These are phyloP conservation scores for Oophaga sylvatica DNA, from an alignment of 2,797 vertebrate species.

Conservation along the genomic window DNA sequence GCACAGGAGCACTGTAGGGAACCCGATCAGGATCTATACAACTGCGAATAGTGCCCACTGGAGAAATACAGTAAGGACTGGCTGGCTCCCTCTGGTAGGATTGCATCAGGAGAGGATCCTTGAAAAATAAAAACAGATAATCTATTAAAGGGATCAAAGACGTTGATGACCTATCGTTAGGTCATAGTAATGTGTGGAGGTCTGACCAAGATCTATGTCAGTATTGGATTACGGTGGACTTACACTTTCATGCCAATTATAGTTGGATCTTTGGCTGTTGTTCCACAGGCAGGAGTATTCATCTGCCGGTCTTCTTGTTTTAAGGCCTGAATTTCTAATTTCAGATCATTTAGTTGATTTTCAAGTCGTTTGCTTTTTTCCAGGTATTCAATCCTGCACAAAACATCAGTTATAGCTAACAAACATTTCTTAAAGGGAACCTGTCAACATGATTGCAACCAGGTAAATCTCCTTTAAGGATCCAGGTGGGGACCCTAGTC, in stretches of 20 bases:
- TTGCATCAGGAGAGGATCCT: constrained; percentile 66
- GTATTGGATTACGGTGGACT: constrained; percentile 57
- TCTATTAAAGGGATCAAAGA: not conserved
- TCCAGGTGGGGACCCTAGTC: too few species aligned
- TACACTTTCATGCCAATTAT: constrained; percentile 81
- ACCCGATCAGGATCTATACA: constrained; percentile 63
- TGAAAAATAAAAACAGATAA: constrained; percentile 36
- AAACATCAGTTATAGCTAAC: not conserved
- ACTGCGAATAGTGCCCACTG: constrained; percentile 58
- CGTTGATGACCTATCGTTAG: not conserved
- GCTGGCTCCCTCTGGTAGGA: constrained; percentile 54
- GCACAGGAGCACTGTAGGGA: constrained; percentile 15
- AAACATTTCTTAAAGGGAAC: too few species aligned
- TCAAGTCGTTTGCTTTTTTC: constrained; percentile 93
- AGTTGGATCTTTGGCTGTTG: constrained; percentile 71
- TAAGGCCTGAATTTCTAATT: constrained; percentile 87
- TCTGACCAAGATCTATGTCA: not conserved
- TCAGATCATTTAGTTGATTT: constrained; percentile 90
- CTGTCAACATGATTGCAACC: too few species aligned
- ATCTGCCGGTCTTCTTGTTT: constrained; percentile 87
- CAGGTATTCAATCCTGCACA: constrained; percentile 86
- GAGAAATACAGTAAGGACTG: constrained; percentile 58
- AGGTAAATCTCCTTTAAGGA: too few species aligned
- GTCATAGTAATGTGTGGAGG: not conserved
- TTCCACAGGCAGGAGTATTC: constrained; percentile 67